Evolutionary conservation across 2,888 invertebrate species (phyloP).

Genomic region (Lochmaea capreae): DNA sequence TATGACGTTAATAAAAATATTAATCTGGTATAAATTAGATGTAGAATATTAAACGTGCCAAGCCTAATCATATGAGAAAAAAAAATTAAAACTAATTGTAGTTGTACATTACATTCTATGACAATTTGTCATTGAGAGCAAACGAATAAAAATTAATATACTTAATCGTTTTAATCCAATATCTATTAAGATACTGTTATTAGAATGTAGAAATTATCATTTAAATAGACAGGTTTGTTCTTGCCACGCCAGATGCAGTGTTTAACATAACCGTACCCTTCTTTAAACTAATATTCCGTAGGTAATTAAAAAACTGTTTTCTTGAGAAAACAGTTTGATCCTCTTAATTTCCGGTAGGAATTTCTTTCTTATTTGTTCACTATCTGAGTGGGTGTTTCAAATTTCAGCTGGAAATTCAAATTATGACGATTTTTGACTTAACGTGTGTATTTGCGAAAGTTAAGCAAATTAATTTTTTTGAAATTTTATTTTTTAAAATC

Average conservation of each 20-base stretch:
- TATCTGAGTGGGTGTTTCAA: too few species aligned
- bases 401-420: too few species aligned
- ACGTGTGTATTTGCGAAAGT: too few species aligned
- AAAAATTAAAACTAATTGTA: conserved; percentile 25
- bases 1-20: not conserved
- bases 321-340: too few species aligned
- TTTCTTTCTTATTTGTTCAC: too few species aligned
- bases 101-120: conserved; percentile 34
- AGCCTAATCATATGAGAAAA: conserved; percentile 10
- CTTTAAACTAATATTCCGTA: not conserved
- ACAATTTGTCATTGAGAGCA: conserved; percentile 39
- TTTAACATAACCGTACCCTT: not conserved
- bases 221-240: not conserved
- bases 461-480: too few species aligned
- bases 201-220: not conserved
- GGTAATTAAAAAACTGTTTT: too few species aligned
- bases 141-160: conserved; percentile 34
- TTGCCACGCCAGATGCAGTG: not conserved
- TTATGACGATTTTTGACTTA: too few species aligned
- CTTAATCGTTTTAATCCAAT: conserved; percentile 22
- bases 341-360: too few species aligned
- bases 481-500: too few species aligned
- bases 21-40: not conserved
- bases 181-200: not conserved
- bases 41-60: not conserved